Conservation (phyloP, 2,113 vertebrate species). For the Oryzias melastigma region DNA sequence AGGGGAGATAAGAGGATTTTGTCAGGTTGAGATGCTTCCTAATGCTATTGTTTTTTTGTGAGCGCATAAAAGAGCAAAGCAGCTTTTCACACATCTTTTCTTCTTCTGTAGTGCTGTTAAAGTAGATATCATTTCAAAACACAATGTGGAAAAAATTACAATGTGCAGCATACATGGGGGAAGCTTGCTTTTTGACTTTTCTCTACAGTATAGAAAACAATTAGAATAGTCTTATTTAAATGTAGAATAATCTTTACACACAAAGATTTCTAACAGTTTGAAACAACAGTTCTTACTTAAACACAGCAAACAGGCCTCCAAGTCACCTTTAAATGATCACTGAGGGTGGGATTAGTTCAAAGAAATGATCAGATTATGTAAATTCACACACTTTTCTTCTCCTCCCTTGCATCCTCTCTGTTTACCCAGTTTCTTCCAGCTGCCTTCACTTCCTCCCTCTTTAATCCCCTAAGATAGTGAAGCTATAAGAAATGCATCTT, state of each 20-base stretch:
- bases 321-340: conserved; percentile 29
- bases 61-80: conserved; percentile 66
- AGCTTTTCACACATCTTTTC: conserved; percentile 67
- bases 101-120: conserved; percentile 54
- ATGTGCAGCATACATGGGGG: conserved; percentile 26
- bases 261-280: conserved; percentile 5
- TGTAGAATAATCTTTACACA: not conserved
- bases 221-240: not conserved
- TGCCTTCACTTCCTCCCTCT: conserved; percentile 27
- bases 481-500: conserved; percentile 27
- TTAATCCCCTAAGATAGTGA: conserved; percentile 37
- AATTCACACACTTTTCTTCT: conserved; percentile 13
- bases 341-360: conserved; percentile 20
- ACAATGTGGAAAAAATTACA: conserved; percentile 42
- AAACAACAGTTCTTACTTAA: conserved; percentile 5
- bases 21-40: conserved; percentile 70
- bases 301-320: conserved; percentile 23
- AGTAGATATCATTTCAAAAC: conserved; percentile 60
- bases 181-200: conserved; percentile 11
- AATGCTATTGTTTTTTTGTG: conserved; percentile 71
- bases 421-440: conserved; percentile 22
- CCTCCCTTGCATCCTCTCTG: not conserved
- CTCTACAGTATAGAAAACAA: conserved; percentile 8
- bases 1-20: conserved; percentile 73
- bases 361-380: conserved; percentile 29